Evolutionary conservation across 2,888 invertebrate genomes (phyloP), one percentile per base, ranked within the genome.

Genomic region (Spodoptera picta): DNA sequence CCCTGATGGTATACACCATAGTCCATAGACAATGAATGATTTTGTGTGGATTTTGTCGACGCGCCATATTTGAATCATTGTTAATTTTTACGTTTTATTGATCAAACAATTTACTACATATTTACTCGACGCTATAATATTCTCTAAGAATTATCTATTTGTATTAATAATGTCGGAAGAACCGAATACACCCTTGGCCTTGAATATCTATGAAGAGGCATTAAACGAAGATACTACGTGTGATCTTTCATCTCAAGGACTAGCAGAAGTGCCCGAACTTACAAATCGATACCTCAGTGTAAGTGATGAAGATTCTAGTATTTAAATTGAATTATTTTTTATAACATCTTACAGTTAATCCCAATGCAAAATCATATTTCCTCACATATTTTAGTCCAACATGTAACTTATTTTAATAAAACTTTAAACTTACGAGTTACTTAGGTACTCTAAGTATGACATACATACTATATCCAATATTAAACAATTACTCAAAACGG

Each of bases 151-250:
- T 43, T 60, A 19, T 42, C 12, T 11, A 19, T 44, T 45, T 11
- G 36, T 41, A 12, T 53, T 19, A 53, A 79, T 43, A 55, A 91
- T 91, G 91, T 87, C 87, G 57, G 78, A 83, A 63, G 65, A 68
- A 60, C 83, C 83, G 6, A 76, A 77, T 62, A 53, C 46, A 55
- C 60, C 67, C 6, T 49, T 65, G 27, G 55, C 75, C 4, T 54
- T 70, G 46, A 88, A 89, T 75, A 80, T 92, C 45, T 93, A 93
- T 64, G 92, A 92, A 65, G 88, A 90, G 69, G 82, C 79, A 43
- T 69, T 89, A 41, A 85, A 87, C 73, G 85, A 89, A 54, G 87
- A 89, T 46, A 89, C 86, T 4, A 82, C 82, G 11, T 80, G 86
- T 46, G 88, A 93, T 81, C 81, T 91, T 50, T 90, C 91, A 14